Evolutionary conservation across 2,888 invertebrate species (phyloP).

Genomic region (Polyploca ridens): DNA sequence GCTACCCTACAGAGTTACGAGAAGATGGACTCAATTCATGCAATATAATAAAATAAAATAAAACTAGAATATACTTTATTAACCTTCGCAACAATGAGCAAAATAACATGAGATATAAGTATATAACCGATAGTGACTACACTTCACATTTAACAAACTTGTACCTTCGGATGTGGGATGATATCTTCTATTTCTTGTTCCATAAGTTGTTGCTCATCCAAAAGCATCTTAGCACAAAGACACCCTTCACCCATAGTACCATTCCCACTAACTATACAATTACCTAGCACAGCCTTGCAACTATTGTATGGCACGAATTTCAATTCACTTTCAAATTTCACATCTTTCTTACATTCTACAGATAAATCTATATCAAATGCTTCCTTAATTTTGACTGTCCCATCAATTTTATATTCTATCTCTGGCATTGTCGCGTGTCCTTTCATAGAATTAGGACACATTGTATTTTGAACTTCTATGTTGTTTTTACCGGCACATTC

Average conservation of each 20-base stretch:
- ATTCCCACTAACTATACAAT: conserved; percentile 72
- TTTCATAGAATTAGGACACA: conserved; percentile 17
- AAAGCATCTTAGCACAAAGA: conserved; percentile 71
- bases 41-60: no score
- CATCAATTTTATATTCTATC: conserved; percentile 59
- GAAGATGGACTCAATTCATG: no score
- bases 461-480: conserved; percentile 21
- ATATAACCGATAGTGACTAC: neutral
- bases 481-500: conserved; percentile 47
- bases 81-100: no score
- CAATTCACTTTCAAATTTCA: conserved; percentile 9
- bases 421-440: conserved; percentile 34
- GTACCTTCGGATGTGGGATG: conserved; percentile 60
- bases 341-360: conserved; percentile 22
- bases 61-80: no score
- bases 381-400: conserved; percentile 67
- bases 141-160: neutral
- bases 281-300: conserved; percentile 72
- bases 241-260: conserved; percentile 69
- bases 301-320: conserved; percentile 59
- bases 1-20: no score
- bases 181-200: conserved; percentile 75
- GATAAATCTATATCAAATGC: conserved; percentile 57
- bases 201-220: conserved; percentile 61
- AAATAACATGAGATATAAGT: neutral